Base-by-base conservation (phyloP, 1,140 invertebrate genomes). In the Drosophila leontia region DNA sequence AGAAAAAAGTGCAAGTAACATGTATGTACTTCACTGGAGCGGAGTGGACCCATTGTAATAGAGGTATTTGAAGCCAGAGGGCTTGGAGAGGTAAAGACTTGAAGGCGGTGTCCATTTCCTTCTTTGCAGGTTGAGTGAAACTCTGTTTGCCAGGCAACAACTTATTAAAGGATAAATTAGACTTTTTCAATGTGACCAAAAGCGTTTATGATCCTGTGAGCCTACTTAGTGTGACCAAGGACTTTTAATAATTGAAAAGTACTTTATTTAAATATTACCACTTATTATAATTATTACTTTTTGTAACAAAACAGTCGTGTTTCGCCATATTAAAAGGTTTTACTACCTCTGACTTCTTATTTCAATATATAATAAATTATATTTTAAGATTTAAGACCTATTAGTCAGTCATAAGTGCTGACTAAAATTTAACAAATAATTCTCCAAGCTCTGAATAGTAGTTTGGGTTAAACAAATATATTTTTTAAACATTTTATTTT, bases 1-100 rank as follows among this genome's bases (percentile, higher is more conserved):
- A 7, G 34, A 75, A 65, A 82, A 82, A 82, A 82, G 80, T 82
- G 80, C 80, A 82, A 82, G 79, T 82, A 78, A 68, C 42, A 45
- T 45, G 53, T n/a, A 5, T 56, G 34, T 23, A 50, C 39, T 60
- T 32, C 19, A 53, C 45, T 59, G 70, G 37, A 34, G 17, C 17
- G 12, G 1, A 50, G 17, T 48, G 42, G 23, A 34, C 5, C 19
- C 45, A 59, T 41, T 63, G 53, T 42, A 23, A 35, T 29, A 37
- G 23, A 37, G 13, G 42, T 7, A 39, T 48, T 58, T 44, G 23
- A n/a, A 23, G 50, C n/a, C 35, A 13, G n/a, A 26, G 37, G 64
- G 59, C 29, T 23, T 19, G 11, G 3, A 11, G 5, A 39, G 2
- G 19, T 15, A 15, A 29, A 53, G n/a, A 51, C 11, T 42, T 69